Conservation (phyloP, 2,888 invertebrate species). For the Epinotia nisella region DNA sequence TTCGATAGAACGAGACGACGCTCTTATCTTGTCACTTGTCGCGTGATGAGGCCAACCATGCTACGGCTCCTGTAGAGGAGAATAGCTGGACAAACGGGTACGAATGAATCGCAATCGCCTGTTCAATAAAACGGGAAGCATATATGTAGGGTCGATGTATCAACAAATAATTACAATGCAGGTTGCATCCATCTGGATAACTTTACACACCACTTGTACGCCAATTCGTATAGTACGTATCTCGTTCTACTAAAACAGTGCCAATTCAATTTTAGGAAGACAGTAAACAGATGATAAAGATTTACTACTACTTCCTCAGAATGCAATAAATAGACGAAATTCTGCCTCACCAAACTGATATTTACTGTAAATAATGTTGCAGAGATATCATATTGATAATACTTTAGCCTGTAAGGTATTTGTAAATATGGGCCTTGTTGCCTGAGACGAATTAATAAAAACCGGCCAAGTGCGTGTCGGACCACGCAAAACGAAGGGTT, state of each 20-base stretch:
- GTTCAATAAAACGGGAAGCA: background rate
- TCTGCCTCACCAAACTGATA: background rate
- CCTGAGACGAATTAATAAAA: no score
- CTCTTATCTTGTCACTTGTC: no score
- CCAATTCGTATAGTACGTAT: conserved; percentile 7
- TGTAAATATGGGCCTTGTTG: no score
- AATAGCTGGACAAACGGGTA: no score
- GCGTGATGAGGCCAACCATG: no score
- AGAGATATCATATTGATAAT: no score
- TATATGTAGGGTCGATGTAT: background rate
- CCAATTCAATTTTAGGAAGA: conserved; percentile 17
- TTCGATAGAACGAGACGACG: no score
- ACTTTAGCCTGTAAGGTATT: no score
- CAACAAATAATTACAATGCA: background rate
- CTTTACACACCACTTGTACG: conserved; percentile 7
- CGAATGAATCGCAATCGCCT: no score
- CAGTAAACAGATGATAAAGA: conserved; percentile 16
- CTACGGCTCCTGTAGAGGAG: no score
- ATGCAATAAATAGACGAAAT: background rate
- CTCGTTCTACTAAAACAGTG: background rate
- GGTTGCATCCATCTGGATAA: background rate
- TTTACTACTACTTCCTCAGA: background rate
- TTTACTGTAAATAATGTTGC: background rate
- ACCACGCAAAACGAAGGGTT: no score
- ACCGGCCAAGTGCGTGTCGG: no score